Base-by-base conservation (phyloP, 2,797 vertebrate genomes). In the Tenualosa thibaudeaui region DNA sequence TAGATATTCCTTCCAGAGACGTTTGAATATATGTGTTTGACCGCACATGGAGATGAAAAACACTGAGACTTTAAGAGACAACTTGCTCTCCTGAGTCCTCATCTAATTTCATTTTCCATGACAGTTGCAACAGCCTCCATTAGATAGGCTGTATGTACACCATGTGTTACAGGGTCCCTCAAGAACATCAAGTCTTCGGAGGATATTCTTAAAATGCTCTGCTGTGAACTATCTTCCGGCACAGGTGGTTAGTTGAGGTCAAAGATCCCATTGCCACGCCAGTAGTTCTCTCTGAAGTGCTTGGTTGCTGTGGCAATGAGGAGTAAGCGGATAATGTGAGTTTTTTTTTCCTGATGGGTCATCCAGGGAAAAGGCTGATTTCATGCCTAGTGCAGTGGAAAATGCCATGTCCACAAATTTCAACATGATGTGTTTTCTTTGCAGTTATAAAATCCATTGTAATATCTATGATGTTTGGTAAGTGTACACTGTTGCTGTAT, bases 251-350 rank as follows among this genome's bases (percentile, higher is more conserved):
- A 15, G 15, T 83, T 82, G 86, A 88, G 87, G 87, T 85, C 85
- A 88, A 49, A 68, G 12, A 62, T 13, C 71, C 51, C 54, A n/a
- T 58, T 85, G 86, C 68, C 43, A 81, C 24, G 46, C 81, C 46
- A 86, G 81, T 81, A 6, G 13, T 7, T 78, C 71, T 43, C 37
- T 78, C 71, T 78, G 43, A 0, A 82, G 65, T 22, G 24, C 58
- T 86, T 81, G 58, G 85, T 87, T 87, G 51, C 75, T 37, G 19
- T 85, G 54, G 81, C 71, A 84, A 68, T 88, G 68, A 62, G 13
- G 58, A 56, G 13, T 54, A n/a, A 62, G 24, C 50, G 17, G 53
- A 60, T 60, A 82, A 84, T 81, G 65, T 51, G 26, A 19, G 31
- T 7, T 78, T 40, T 78, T 19, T 22, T 5, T 43, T 12, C 10